phyloP scores from a whole-genome alignment of 2,113 vertebrate genomes.

The Sterrhoptilus dennistouni region DNA sequence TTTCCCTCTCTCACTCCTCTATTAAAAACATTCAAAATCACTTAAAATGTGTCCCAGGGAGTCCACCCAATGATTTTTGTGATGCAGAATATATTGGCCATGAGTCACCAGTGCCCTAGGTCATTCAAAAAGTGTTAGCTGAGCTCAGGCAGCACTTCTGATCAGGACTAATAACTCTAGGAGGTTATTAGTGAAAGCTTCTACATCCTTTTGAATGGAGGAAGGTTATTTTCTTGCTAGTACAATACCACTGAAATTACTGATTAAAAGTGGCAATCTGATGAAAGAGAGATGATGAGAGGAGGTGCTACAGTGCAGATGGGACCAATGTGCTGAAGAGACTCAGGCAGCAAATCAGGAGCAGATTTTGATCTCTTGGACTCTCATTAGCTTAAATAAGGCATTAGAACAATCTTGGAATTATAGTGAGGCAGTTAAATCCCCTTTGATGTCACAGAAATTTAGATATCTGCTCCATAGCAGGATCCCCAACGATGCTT shows the following conservation, averaged over 20 bases:
- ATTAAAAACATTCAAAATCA: neutral
- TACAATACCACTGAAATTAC: neutral
- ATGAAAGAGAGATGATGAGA: neutral
- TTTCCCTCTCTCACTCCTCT: neutral
- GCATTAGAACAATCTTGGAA: neutral
- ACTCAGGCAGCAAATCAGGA: neutral
- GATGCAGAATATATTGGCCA: neutral
- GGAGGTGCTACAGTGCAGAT: neutral
- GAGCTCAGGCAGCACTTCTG: neutral
- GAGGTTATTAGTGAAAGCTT: neutral
- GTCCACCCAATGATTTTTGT: neutral
- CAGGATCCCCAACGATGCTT: neutral
- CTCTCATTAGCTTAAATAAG: neutral
- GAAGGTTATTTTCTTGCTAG: neutral
- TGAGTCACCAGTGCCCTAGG: neutral
- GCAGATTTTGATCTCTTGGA: neutral
- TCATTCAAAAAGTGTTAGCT: neutral
- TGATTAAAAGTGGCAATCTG: constrained; percentile 14
- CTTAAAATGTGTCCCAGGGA: neutral
- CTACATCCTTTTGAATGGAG: neutral
- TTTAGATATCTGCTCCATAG: neutral
- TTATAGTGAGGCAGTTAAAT: neutral
- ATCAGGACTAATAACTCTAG: neutral
- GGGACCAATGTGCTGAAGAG: neutral
- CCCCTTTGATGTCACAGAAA: neutral